Base-by-base conservation (phyloP, 1,140 invertebrate genomes). In the Cydia fagiglandana region DNA sequence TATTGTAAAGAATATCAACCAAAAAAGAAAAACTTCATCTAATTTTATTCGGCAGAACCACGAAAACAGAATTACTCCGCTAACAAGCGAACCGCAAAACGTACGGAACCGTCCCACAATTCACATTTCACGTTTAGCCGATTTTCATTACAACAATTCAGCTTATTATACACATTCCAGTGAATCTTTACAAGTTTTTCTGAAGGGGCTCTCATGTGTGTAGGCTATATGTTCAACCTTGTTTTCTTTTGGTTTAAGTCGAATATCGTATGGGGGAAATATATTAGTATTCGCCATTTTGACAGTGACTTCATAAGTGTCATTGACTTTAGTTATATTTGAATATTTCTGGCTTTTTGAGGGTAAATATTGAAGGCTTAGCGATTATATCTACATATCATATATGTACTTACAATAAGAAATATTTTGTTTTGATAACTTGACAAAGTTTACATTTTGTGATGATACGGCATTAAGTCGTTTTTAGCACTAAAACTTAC, bases 141-240 rank as follows among this genome's bases (percentile, higher is more conserved):
- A 70, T 70, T 38, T 70, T 70, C 34, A 70, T 70, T 70, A 70
- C 34, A 38, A 68, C 64, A 70, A 70, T 70, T 70, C 34, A 41
- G 66, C 66, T 70, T 70, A 70, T 70, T 70, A 70, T 70, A 41
- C 66, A 70, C 66, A 70, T 70, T 70, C 38, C n/a, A 20, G n/a
- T 70, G 66, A 41, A 70, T 70, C 66, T 70, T 70, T 70, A 70
- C 66, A 70, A 70, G 66, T 70, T 70, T 61, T 70, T 70, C 66
- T 41, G 34, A 70, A 70, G 66, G n/a, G 66, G 30, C 64, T 20
- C 17, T 68, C 24, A 17, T 41, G 34, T 38, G 50, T n/a, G 34
- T 61, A 4, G 20, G 24, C 17, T n/a, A 24, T 53, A 53, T 24
- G 10, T 20, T 61, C 20, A 24, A 20, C 20, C 56, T 24, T 61